Evolutionary conservation across 2,113 vertebrate species (phyloP).

Genomic region (Mixornis gularis): DNA sequence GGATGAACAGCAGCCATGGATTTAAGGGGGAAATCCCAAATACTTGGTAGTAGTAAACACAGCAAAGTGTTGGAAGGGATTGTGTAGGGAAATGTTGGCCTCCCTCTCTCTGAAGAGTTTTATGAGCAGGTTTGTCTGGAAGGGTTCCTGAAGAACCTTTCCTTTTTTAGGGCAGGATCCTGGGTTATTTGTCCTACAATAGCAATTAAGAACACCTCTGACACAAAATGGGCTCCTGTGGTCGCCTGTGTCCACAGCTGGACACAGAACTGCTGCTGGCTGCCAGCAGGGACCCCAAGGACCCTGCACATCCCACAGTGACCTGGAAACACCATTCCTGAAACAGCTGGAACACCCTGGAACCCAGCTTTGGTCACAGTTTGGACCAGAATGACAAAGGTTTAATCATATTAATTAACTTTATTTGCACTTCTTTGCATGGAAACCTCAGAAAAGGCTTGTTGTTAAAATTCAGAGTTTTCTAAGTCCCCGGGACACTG

Average conservation of each 20-base stretch:
- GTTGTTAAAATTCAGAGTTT: neutral
- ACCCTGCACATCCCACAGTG: rapidly evolving
- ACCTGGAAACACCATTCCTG: neutral
- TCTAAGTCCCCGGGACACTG: neutral
- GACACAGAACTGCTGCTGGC: neutral
- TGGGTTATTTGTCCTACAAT: neutral
- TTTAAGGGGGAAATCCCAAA: neutral
- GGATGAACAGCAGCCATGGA: neutral
- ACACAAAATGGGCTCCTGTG: neutral
- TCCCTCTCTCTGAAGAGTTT: neutral
- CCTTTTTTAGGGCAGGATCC: neutral
- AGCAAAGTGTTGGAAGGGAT: neutral
- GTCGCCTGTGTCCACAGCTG: neutral
- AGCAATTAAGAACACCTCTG: rapidly evolving
- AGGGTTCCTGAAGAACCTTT: neutral
- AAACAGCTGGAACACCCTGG: neutral
- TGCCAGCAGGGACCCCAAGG: neutral
- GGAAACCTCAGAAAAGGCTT: neutral
- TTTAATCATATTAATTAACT: neutral
- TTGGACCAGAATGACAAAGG: neutral
- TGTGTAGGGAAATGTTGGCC: neutral
- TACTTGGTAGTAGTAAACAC: neutral
- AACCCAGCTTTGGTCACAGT: neutral
- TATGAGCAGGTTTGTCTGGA: neutral
- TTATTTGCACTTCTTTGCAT: neutral